Conservation (phyloP, 1,140 invertebrate genomes). For the Drosophila biarmipes region DNA sequence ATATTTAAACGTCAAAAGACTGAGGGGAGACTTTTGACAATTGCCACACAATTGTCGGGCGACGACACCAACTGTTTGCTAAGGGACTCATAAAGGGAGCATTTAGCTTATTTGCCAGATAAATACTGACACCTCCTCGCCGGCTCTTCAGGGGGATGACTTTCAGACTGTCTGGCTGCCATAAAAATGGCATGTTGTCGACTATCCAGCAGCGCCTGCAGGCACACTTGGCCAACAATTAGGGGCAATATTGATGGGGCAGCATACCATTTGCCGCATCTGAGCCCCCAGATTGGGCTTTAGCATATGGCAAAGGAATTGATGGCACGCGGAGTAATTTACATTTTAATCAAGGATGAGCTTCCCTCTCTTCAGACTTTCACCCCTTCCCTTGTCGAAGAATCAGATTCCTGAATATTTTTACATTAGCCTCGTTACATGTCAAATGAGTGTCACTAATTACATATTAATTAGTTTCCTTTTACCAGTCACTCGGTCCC, state of each 20-base stretch:
- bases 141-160: slow-evolving; percentile 30
- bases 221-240: slow-evolving; percentile 53
- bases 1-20: slow-evolving; percentile 76
- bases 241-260: slow-evolving; percentile 52
- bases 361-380: background rate
- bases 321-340: slow-evolving; percentile 38
- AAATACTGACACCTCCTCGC: slow-evolving; percentile 76
- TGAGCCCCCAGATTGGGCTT: slow-evolving; percentile 40
- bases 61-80: slow-evolving; percentile 45
- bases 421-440: slow-evolving; percentile 51
- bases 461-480: slow-evolving; percentile 68
- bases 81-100: slow-evolving; percentile 76
- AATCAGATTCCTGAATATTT: slow-evolving; percentile 16
- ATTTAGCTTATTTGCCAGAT: slow-evolving; percentile 81
- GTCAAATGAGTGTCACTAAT: slow-evolving; percentile 71
- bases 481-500: slow-evolving; percentile 33
- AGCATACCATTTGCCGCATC: slow-evolving; percentile 34
- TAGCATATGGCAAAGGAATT: slow-evolving; percentile 45
- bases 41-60: slow-evolving; percentile 78
- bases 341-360: slow-evolving; percentile 35
- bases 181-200: slow-evolving; percentile 60
- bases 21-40: slow-evolving; percentile 74
- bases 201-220: slow-evolving; percentile 42
- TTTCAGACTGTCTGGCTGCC: slow-evolving; percentile 31
- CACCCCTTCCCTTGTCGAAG: slow-evolving; percentile 3